Conservation (phyloP, 2,113 vertebrate genomes). For the Lophochroa leadbeateri region DNA sequence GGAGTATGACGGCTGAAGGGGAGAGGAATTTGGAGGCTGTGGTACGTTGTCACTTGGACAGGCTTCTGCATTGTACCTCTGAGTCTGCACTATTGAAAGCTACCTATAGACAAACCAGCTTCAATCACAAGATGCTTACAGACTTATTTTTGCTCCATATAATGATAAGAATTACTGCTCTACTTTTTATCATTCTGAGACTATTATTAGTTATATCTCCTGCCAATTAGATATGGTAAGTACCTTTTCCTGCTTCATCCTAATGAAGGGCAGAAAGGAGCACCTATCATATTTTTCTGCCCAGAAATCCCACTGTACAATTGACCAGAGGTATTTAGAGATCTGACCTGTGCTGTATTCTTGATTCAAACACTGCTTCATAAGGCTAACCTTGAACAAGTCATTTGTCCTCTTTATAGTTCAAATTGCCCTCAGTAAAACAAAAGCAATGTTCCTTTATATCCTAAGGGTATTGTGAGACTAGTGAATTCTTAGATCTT, state of each 20-base stretch:
- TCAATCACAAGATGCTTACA: background rate
- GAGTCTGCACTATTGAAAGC: background rate
- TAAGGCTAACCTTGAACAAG: background rate
- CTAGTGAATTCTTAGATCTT: background rate
- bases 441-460: background rate
- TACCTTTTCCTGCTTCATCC: background rate
- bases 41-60: background rate
- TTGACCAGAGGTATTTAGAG: background rate
- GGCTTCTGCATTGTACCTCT: background rate
- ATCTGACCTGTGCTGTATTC: background rate
- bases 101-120: background rate
- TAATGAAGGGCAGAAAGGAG: background rate
- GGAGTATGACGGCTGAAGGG: background rate
- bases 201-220: background rate
- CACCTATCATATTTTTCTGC: background rate
- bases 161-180: background rate
- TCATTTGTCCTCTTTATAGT: background rate
- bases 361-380: background rate
- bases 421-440: background rate
- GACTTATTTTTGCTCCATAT: background rate
- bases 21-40: rapidly evolving
- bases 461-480: background rate
- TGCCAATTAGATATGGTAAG: background rate
- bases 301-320: background rate
- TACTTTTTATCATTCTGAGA: background rate